Base-by-base conservation (phyloP, 1,140 invertebrate species). In the Hermetia illucens region DNA sequence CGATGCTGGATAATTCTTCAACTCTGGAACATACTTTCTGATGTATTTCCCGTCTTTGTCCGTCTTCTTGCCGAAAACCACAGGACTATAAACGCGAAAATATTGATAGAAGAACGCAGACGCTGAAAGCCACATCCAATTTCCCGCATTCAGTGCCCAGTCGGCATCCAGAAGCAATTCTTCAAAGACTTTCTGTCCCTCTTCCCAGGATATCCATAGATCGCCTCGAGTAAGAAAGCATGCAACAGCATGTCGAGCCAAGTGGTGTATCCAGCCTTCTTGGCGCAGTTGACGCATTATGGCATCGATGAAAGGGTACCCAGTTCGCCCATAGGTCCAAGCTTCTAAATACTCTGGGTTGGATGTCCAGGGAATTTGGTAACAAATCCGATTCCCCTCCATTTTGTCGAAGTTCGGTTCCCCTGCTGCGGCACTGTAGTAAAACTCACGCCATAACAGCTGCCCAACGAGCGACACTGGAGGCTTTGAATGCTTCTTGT, bases 221-320 rank as follows among this genome's bases (percentile, higher is more conserved):
- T 75, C 72, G 21, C 72, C 72, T 18, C 70, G 63, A 1, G 78
- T 81, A 27, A 82, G 51, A 46, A 81, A 82, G 50, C 77, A 80
- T 10, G 77, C 77, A 3, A 80, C 78, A 36, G 79, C 77, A 55
- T 83, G 78, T 24, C 79, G 55, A 0, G 75, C 77, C 39, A 82
- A 61, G 53, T 82, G 79, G 52, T 83, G 79, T 35, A 82, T 79
- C 79, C 79, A 82, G 5, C 79, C 79, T 51, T 81, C 78, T 49
- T 75, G 66, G 34, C 71, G 64, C 5, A 83, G 51, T 50, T 83
- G 79, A 4, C 72, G 68, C 79, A 82, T 82, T 16, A 81, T 79
- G 17, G 79, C 80, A 69, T 83, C 80, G 40, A 83, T 82, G 61
- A 80, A 83, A 3, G 81, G 81, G 60, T 78, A 84, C 1, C 80